Conservation (phyloP, 2,888 invertebrate genomes). For the Cinara cedri region DNA sequence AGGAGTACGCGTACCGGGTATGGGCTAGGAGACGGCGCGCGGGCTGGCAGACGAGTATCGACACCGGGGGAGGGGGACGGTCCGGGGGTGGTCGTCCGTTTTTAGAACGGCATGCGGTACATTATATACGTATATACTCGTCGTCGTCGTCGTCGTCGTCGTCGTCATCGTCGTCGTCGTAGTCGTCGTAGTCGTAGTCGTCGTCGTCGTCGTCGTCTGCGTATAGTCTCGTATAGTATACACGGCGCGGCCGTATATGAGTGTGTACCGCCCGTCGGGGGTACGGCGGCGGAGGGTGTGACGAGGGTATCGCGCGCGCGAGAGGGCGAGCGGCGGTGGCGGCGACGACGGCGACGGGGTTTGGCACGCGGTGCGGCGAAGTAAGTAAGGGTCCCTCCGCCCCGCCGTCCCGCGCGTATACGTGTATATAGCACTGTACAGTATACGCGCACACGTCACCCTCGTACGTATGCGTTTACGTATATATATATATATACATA, state of each 20-base stretch:
- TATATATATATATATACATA: too few species aligned
- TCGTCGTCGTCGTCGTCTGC: too few species aligned
- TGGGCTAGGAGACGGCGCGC: background rate
- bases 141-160: too few species aligned
- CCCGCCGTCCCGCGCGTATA: background rate
- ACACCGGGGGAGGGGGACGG: background rate
- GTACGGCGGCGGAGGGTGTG: slow-evolving; percentile 15
- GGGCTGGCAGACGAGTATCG: slow-evolving; percentile 33
- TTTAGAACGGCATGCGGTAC: slow-evolving; percentile 52
- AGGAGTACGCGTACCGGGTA: slow-evolving; percentile 15
- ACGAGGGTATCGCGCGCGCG: slow-evolving; percentile 27
- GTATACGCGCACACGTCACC: slow-evolving; percentile 51
- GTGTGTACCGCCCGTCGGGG: background rate
- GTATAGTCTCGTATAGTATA: too few species aligned
- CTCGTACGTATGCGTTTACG: background rate
- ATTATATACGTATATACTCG: background rate
- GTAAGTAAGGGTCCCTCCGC: slow-evolving; percentile 51
- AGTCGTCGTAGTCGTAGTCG: too few species aligned
- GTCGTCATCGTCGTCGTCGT: too few species aligned
- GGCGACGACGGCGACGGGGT: slow-evolving; percentile 21
- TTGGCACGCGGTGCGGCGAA: slow-evolving; percentile 15
- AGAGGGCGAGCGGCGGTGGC: too few species aligned
- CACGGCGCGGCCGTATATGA: slow-evolving; percentile 13
- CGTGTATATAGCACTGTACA: too few species aligned
- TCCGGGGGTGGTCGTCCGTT: slow-evolving; percentile 37